Conservation (phyloP, 1,140 invertebrate genomes). For the Hylyphantes graminicola region DNA sequence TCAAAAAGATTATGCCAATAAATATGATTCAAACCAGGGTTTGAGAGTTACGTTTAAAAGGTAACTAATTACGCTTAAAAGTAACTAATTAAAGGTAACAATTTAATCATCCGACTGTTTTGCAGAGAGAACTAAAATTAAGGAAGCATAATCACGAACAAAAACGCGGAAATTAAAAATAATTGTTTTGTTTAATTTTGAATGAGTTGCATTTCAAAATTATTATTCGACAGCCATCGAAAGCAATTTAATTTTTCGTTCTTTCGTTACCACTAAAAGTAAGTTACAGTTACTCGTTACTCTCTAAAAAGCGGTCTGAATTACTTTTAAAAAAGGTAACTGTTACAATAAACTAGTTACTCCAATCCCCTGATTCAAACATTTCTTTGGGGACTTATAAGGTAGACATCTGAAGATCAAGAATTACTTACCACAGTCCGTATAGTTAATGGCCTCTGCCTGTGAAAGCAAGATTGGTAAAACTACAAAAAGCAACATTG, state of each 20-base stretch:
- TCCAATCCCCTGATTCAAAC: background rate
- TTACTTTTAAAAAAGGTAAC: background rate
- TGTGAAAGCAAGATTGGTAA: conserved; percentile 16
- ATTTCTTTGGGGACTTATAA: background rate
- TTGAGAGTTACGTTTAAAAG: too few species aligned
- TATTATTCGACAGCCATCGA: background rate
- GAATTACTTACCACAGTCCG: conserved; percentile 27
- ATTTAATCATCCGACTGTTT: too few species aligned
- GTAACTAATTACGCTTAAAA: too few species aligned
- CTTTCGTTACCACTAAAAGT: background rate
- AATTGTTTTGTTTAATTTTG: too few species aligned
- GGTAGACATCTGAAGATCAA: background rate
- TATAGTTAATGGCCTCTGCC: conserved; percentile 19
- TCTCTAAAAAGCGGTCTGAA: too few species aligned
- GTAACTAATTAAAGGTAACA: too few species aligned
- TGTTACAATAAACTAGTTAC: background rate
- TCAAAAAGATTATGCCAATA: too few species aligned
- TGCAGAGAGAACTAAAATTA: too few species aligned
- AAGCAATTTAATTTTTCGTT: background rate
- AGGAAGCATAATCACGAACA: too few species aligned
- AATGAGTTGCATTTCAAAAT: too few species aligned
- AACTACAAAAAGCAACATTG: background rate
- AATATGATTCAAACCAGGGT: too few species aligned
- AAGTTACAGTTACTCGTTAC: background rate
- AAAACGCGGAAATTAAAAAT: too few species aligned